Base-by-base conservation (phyloP, 1,140 invertebrate species). In the Chironomus striatipennis region DNA sequence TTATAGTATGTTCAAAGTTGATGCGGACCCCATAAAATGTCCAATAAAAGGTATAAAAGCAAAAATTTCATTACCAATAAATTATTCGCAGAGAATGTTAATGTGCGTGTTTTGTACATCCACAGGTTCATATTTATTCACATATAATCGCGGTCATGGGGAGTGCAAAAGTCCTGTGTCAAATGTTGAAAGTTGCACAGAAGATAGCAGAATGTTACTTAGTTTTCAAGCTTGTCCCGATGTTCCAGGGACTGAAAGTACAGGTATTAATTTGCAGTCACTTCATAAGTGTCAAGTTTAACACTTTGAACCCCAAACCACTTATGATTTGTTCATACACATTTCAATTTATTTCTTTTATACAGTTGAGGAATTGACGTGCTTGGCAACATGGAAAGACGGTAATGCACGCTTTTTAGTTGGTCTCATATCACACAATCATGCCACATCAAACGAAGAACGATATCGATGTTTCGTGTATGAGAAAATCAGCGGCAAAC, bases 181-280 rank as follows among this genome's bases (percentile, higher is more conserved):
- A 74, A 91, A 90, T 76, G 91, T 95, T 47, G 94, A 96, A 80
- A 91, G 91, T 73, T 97, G 94, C 83, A 96, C 92, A 1, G 93
- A 96, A 79, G 91, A 95, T 79, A 94, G 91, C 76, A 86, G 92
- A 76, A 84, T 96, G 42, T 84, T 96, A 67, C 88, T 97, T 77
- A 90, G 90, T 80, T 97, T 95, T 81, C 94, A 96, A 85, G 94
- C 94, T 17, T 97, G 95, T 83, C 92, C 93, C 0, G 94, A 97
- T 82, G 89, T 96, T 7, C 86, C 87, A 21, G 92, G 91, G 65
- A 93, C 93, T 1, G 92, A 93, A 82, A 93, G 91, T 79, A 90
- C 91, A 81, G 89, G 92, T 93, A 82, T 83, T 81, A 75, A 21
- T 34, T 34, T 34, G 1, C 5, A 34, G 24, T 34, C 24, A 34